Percentiles rank a stretch among this genome's conserved stretches.
phyloP scores from a whole-genome alignment of 2,888 invertebrate genomes.

The Coelinius sp. region DNA sequence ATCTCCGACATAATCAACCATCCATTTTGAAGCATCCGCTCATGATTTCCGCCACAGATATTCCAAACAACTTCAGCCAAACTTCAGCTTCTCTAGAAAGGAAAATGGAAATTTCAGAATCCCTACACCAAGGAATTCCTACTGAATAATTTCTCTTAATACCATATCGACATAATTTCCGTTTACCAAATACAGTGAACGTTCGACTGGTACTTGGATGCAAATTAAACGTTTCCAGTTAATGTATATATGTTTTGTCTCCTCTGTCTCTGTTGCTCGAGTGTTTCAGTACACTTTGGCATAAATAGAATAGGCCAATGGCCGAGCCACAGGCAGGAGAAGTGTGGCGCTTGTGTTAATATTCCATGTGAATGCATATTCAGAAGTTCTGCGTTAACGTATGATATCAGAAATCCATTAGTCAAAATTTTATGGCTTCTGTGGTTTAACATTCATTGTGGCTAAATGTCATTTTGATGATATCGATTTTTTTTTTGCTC shows the following conservation, averaged over 20 bases:
- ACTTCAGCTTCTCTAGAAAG: not conserved
- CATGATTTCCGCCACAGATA: constrained; percentile 21
- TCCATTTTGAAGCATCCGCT: not conserved
- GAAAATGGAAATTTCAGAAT: not conserved
- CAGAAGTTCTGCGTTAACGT: constrained; percentile 5
- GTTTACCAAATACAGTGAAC: constrained; percentile 9
- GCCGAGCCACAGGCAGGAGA: not conserved
- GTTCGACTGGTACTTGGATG: not conserved
- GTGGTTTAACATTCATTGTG: not conserved
- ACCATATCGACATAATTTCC: constrained; percentile 12
- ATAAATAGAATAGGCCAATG: constrained; percentile 28
- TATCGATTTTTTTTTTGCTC: not conserved
- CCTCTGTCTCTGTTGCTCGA: not conserved
- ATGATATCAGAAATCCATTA: constrained; percentile 8
- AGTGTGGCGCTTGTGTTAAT: constrained; percentile 9
- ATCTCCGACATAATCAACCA: constrained; percentile 23
- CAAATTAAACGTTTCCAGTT: constrained; percentile 19
- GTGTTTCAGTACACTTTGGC: constrained; percentile 3
- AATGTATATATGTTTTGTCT: constrained; percentile 13
- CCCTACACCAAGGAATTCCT: not conserved
- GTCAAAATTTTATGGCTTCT: constrained; percentile 1
- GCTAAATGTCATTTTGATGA: not conserved
- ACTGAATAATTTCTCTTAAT: not conserved
- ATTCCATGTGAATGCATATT: constrained; percentile 5
- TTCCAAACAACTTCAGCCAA: constrained; percentile 10